Conservation (phyloP, 1,140 invertebrate genomes). For the Pogonus chalceus region DNA sequence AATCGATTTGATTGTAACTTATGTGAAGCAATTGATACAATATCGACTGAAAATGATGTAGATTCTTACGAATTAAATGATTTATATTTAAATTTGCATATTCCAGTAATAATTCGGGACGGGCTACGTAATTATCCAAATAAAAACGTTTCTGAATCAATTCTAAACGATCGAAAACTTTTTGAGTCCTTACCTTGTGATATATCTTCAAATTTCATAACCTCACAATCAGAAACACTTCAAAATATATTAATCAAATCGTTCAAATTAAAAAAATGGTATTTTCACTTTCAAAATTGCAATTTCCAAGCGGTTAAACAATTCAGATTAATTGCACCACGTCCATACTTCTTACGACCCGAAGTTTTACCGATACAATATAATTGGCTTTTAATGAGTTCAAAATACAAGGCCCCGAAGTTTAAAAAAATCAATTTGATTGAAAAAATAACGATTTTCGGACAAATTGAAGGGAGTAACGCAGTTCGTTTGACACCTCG, state of each 20-base stretch:
- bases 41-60: constrained; percentile 16
- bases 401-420: constrained; percentile 59
- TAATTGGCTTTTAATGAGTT: constrained; percentile 72
- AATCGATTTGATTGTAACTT: constrained; percentile 23
- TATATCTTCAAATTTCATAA: constrained; percentile 21
- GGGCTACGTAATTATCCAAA: constrained; percentile 16
- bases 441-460: constrained; percentile 58
- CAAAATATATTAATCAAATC: constrained; percentile 16
- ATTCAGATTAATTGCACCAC: constrained; percentile 48
- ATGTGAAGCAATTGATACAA: constrained; percentile 23
- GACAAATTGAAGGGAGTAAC: constrained; percentile 60
- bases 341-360: constrained; percentile 65
- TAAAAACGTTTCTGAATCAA: background rate
- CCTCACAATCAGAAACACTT: constrained; percentile 10
- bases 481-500: constrained; percentile 54
- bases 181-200: constrained; percentile 24
- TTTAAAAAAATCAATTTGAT: constrained; percentile 63
- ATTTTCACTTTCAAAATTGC: constrained; percentile 79
- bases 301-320: constrained; percentile 54
- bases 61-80: constrained; percentile 17
- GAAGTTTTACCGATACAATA: constrained; percentile 64
- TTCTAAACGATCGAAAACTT: constrained; percentile 10
- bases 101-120: constrained; percentile 21
- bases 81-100: constrained; percentile 21
- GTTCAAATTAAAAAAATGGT: constrained; percentile 51